Evolutionary conservation across 2,797 vertebrate genomes (phyloP), one percentile per base, ranked within the genome.

Genomic region (Gymnopithys bicolor): DNA sequence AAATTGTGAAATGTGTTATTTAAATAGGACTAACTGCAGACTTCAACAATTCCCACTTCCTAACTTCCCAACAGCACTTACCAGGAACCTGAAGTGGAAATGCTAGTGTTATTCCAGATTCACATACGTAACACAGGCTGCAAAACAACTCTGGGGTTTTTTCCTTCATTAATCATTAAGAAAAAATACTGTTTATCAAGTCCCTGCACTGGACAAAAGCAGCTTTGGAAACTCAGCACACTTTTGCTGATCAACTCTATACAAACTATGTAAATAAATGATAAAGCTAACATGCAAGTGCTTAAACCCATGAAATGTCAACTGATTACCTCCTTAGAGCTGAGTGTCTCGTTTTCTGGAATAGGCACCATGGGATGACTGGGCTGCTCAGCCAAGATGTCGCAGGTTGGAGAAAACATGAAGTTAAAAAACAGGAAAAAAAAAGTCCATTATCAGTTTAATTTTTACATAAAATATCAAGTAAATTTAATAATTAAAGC

Each of bases 291-390:
- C 56, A 56, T 87, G 53, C 41, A 87, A 81, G 77, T 68, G 9
- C 6, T 91, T 69, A 89, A 77, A 88, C 6, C 8, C 18, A 53
- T 67, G 27, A 68, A 90, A 71, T 67, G 15, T 53, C 52, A 87
- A 60, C 17, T 62, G 71, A 85, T 98, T 98, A 98, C 97, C 98
- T 98, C 94, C 89, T 97, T 95, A 51, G 96, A 97, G 95, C 89
- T 89, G 86, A 98, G 97, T 66, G 95, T 95, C 95, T 98, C 98
- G 5, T 98, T 97, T 97, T 98, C 98, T 87, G 97, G 97, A 97
- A 98, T 98, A 94, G 97, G 94, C 93, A 97, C 94, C 92, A 98
- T 98, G 51, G 98, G 96, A 96, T 97, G 97, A 96, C 87, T 96
- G 77, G 95, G 95, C 97, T 98, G 96, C 85, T 23, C 1, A 97